Evolutionary conservation across 2,888 invertebrate genomes (phyloP).

Genomic region (Lithophane socia): DNA sequence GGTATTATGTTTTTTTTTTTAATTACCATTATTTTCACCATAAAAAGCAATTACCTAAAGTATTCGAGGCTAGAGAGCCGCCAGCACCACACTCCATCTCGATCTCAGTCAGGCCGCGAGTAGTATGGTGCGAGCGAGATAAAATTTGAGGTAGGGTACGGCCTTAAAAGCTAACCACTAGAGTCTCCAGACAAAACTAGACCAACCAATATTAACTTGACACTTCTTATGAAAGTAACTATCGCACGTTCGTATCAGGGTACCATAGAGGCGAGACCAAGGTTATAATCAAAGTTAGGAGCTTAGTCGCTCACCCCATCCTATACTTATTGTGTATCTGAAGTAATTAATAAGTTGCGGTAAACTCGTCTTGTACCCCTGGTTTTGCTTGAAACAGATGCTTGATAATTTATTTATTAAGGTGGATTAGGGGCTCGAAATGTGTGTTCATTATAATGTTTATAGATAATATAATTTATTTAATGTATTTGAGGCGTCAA

Average conservation of each 20-base stretch:
- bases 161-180: too few species aligned
- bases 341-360: conserved; percentile 74
- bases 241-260: conserved; percentile 43
- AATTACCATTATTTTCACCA: too few species aligned
- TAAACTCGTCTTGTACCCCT: conserved; percentile 27
- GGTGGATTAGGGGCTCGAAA: background rate
- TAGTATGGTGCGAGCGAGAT: too few species aligned
- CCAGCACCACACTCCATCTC: too few species aligned
- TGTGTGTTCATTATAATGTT: background rate
- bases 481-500: background rate
- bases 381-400: conserved; percentile 25
- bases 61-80: too few species aligned
- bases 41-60: too few species aligned
- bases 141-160: too few species aligned
- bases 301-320: conserved; percentile 62
- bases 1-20: too few species aligned
- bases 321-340: conserved; percentile 67
- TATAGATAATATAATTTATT: background rate
- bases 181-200: background rate
- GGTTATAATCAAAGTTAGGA: conserved; percentile 73
- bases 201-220: conserved; percentile 19
- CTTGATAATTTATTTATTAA: conserved; percentile 20
- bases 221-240: conserved; percentile 11
- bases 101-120: too few species aligned
- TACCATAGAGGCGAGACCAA: conserved; percentile 50